Base-by-base conservation (phyloP, 2,888 invertebrate genomes). In the Aphidius colemani region DNA sequence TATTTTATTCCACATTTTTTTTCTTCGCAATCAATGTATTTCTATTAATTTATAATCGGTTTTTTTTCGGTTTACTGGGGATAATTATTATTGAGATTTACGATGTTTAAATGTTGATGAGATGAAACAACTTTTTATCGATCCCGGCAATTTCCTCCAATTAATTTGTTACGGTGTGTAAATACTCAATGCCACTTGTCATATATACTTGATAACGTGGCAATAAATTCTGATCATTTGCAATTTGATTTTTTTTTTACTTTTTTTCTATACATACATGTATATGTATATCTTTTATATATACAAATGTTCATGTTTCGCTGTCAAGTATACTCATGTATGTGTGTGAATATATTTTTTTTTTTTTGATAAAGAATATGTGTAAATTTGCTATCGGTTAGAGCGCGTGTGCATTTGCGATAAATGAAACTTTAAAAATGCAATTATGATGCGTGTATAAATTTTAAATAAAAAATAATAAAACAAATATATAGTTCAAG, bases 121-220 rank as follows among this genome's bases (percentile, higher is more conserved):
- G 63, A 59, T 60, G 63, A 70, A 63, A 68, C 74, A 72, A 75
- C 75, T 70, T 67, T 56, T 55, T 67, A 69, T 71, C 57, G 18
- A 30, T 72, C 71, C 70, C 70, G 71, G 69, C 72, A 72, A 70
- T 62, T 72, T 71, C 71, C 71, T 71, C 70, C 72, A 75, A 75
- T 76, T 74, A 76, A 76, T 77, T 75, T 74, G 73, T 74, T 67
- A 68, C 68, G 63, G 66, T 66, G 13, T 51, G 53, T 51, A 44
- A 30, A 59, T 51, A 50, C 40, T 57, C 51, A 50, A 58, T 50
- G 51, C 53, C 40, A 71, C 70, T 71, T 69, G 74, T 72, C 70
- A 74, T 71, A 73, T 30, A 30, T 30, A 30, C 71, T 70, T 72
- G 70, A 70, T 64, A 67, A 61, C 56, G 45, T 40, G 59, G 67